Percentiles rank a stretch among this genome's conserved stretches.
These are phyloP conservation scores for human (Homo sapiens) DNA, from an alignment of 2,113 vertebrate species.

Conservation along the genomic window DNA sequence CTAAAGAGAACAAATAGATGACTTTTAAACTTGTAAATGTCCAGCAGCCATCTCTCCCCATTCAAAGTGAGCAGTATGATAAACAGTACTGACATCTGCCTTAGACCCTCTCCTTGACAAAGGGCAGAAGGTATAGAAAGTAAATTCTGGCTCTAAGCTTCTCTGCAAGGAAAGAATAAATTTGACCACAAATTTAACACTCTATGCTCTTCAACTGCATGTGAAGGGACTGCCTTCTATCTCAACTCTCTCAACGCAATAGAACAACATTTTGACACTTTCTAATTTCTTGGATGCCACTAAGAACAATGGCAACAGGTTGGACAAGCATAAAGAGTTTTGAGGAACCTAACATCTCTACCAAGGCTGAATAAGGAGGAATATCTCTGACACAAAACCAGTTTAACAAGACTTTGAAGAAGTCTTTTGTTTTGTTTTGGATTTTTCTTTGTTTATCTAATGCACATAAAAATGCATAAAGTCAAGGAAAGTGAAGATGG, in stretches of 20 bases:
- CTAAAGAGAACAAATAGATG: not conserved
- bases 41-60: not conserved
- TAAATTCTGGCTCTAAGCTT: not conserved
- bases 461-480: not conserved
- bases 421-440: not conserved
- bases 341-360: not conserved
- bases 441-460: not conserved
- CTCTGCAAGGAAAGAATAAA: not conserved
- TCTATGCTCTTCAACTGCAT: not conserved
- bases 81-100: not conserved
- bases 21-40: not conserved
- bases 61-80: not conserved
- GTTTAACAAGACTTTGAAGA: not conserved
- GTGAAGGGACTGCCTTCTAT: not conserved
- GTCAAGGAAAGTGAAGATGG: not conserved
- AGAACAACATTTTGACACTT: not conserved
- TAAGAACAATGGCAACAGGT: not conserved
- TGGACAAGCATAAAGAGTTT: not conserved
- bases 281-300: not conserved
- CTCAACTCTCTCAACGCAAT: not conserved
- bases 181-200: not conserved
- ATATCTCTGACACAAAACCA: not conserved
- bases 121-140: not conserved
- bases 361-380: not conserved
- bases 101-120: not conserved